Evolutionary conservation across 2,888 invertebrate species (phyloP).

Genomic region (Chouioia cunea): DNA sequence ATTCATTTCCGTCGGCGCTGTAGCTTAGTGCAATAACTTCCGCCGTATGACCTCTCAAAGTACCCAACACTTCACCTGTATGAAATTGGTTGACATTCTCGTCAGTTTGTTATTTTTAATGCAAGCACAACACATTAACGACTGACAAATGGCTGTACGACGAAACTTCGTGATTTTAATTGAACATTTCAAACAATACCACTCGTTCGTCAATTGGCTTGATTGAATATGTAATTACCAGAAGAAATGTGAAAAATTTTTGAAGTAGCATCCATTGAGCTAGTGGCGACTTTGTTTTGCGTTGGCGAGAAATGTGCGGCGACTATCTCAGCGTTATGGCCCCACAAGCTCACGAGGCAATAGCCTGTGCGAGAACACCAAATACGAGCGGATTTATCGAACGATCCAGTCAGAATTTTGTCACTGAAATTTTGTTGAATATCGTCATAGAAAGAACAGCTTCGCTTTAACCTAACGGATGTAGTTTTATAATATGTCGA

Average conservation of each 20-base stretch:
- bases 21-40: slow-evolving; percentile 83
- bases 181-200: too few relatives aligned
- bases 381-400: slow-evolving; percentile 82
- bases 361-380: slow-evolving; percentile 80
- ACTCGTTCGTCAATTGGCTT: too few relatives aligned
- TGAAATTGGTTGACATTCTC: not conserved
- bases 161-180: too few relatives aligned
- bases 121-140: too few relatives aligned
- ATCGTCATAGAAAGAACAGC: too few relatives aligned
- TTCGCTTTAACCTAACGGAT: too few relatives aligned
- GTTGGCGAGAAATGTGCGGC: slow-evolving; percentile 78
- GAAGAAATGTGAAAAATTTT: slow-evolving; percentile 79
- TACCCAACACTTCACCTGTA: slow-evolving; percentile 74
- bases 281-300: slow-evolving; percentile 78
- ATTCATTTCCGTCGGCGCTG: slow-evolving; percentile 76
- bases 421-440: slow-evolving; percentile 69
- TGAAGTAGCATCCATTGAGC: slow-evolving; percentile 82
- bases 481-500: too few relatives aligned
- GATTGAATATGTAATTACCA: too few relatives aligned
- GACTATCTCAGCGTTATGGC: slow-evolving; percentile 83
- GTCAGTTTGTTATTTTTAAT: not conserved
- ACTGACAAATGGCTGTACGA: too few relatives aligned
- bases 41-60: slow-evolving; percentile 78
- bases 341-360: slow-evolving; percentile 78
- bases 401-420: slow-evolving; percentile 82